Evolutionary conservation across 2,888 invertebrate species (phyloP).

Genomic region (Heliconius ethilla): DNA sequence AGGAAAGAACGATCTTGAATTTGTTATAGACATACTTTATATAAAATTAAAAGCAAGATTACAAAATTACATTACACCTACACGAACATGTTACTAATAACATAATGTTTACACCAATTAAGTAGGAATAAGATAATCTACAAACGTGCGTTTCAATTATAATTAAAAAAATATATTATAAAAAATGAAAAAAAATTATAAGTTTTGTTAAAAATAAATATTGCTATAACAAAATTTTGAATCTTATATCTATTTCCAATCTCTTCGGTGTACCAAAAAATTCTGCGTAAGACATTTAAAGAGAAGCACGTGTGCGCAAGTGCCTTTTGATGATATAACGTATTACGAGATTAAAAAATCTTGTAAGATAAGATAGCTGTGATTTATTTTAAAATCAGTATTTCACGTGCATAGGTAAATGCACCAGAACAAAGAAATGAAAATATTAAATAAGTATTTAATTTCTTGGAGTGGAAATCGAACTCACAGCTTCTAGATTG

Average conservation of each 20-base stretch:
- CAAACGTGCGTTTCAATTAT: background rate
- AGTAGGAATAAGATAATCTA: background rate
- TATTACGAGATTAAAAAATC: constrained; percentile 30
- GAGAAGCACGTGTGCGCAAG: constrained; percentile 7
- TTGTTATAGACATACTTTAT: background rate
- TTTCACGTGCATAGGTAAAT: background rate
- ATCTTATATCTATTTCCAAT: constrained; percentile 3
- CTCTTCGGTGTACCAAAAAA: background rate
- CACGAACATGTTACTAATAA: background rate
- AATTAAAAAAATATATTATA: background rate
- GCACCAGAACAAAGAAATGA: no score
- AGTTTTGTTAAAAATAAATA: background rate
- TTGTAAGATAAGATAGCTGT: constrained; percentile 10
- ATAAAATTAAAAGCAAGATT: constrained; percentile 3
- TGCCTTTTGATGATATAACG: constrained; percentile 26
- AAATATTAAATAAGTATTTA: no score
- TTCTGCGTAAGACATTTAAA: background rate
- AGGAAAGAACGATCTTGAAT: constrained; percentile 37
- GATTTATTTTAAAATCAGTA: constrained; percentile 15
- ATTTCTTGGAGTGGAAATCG: no score
- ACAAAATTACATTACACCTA: constrained; percentile 8
- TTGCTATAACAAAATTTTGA: background rate
- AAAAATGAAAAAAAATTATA: background rate
- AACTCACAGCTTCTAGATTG: no score
- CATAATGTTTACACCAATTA: constrained; percentile 5